Evolutionary conservation across 1,140 invertebrate genomes (phyloP).

Genomic region (Ganaspis sp.): DNA sequence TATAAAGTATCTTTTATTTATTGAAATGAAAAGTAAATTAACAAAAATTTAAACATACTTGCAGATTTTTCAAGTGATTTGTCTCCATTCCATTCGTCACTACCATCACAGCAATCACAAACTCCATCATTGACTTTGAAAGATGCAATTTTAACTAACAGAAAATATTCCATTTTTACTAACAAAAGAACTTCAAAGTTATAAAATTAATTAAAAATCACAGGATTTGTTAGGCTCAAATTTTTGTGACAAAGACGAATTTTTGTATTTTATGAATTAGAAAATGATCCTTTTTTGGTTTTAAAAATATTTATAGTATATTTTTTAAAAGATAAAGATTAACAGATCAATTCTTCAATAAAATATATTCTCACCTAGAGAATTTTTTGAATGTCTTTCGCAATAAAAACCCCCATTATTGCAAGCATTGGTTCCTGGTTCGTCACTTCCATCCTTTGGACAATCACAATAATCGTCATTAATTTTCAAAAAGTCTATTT

Average conservation of each 20-base stretch:
- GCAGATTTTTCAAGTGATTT: constrained; percentile 38
- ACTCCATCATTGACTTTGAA: constrained; percentile 94
- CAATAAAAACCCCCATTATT: constrained; percentile 89
- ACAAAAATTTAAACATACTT: constrained; percentile 44
- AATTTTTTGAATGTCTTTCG: constrained; percentile 53
- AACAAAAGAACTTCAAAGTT: not conserved
- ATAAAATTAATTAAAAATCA: not conserved
- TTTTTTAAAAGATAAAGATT: no score
- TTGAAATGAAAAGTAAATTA: not conserved
- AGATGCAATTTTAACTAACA: constrained; percentile 77
- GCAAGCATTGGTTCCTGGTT: constrained; percentile 94
- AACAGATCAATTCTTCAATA: not conserved
- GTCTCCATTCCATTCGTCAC: constrained; percentile 81
- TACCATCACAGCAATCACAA: constrained; percentile 94
- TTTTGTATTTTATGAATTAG: not conserved
- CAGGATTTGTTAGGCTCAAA: constrained; percentile 17
- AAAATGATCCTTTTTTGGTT: no score
- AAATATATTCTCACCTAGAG: constrained; percentile 46
- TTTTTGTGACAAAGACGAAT: no score
- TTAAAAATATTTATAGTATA: no score
- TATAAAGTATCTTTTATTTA: not conserved
- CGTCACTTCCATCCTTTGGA: constrained; percentile 87
- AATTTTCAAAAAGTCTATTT: constrained; percentile 80
- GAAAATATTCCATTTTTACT: constrained; percentile 28
- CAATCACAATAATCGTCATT: constrained; percentile 98